Conservation (phyloP, 2,888 invertebrate genomes). For the Tinea semifulvella region DNA sequence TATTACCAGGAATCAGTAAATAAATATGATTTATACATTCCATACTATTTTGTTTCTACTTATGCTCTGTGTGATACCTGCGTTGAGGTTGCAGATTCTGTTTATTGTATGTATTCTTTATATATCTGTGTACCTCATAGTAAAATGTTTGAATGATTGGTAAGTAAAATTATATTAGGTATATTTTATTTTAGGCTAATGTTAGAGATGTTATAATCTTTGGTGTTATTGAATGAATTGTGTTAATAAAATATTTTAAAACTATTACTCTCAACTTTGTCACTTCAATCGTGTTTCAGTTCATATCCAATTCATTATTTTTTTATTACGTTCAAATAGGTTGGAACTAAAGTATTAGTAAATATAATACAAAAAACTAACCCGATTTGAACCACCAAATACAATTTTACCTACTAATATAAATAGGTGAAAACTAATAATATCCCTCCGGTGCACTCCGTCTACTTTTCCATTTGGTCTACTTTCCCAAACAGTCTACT, state of each 20-base stretch:
- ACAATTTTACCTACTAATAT: too few species aligned
- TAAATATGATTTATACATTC: conserved; percentile 83
- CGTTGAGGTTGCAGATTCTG: neutral
- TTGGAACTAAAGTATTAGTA: too few species aligned
- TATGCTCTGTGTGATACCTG: conserved; percentile 20
- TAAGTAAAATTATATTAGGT: conserved; percentile 59
- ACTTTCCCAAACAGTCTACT: too few species aligned
- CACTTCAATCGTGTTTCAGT: neutral
- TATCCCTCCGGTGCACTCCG: too few species aligned
- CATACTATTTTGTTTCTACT: conserved; percentile 76
- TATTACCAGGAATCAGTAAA: conserved; percentile 73
- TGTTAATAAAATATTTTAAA: conserved; percentile 70
- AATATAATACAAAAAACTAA: too few species aligned
- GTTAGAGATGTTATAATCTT: conserved; percentile 69
- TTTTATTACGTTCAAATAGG: too few species aligned
- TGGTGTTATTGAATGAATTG: conserved; percentile 70
- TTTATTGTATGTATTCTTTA: conserved; percentile 28
- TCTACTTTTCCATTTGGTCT: too few species aligned
- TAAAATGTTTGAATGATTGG: conserved; percentile 65
- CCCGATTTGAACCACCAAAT: too few species aligned
- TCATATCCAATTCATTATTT: conserved; percentile 7
- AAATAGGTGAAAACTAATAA: too few species aligned
- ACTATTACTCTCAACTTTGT: conserved; percentile 20
- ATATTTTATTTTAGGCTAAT: conserved; percentile 66
- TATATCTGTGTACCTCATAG: conserved; percentile 63